These are phyloP conservation scores for Hippoglossus hippoglossus DNA, from an alignment of 2,797 vertebrate genomes.

Conservation along the genomic window DNA sequence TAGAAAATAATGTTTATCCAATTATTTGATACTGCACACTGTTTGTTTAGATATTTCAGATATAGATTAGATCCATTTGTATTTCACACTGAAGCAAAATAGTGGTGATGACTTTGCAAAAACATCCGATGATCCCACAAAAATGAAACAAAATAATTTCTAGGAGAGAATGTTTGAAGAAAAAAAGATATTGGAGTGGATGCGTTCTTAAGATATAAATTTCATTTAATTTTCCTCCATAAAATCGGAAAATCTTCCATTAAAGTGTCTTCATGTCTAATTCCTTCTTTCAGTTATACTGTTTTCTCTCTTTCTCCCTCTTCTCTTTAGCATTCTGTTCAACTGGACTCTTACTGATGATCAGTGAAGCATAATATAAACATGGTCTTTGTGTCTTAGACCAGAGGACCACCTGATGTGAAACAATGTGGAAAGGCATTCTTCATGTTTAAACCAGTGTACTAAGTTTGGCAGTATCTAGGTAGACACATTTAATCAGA, in stretches of 20 bases:
- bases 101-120: neutral
- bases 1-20: slow-evolving; percentile 4
- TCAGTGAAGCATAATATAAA: no score
- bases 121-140: slow-evolving; percentile 15
- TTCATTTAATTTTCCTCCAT: slow-evolving; percentile 5
- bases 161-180: slow-evolving; percentile 7
- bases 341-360: no score
- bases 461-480: neutral
- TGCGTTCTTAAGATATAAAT: slow-evolving; percentile 5
- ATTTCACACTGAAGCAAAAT: neutral
- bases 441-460: neutral
- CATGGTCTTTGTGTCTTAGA: neutral
- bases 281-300: slow-evolving; percentile 32
- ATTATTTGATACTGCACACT: slow-evolving; percentile 4
- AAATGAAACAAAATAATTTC: slow-evolving; percentile 28
- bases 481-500: neutral
- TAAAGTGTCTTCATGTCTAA: neutral
- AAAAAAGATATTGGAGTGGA: slow-evolving; percentile 38
- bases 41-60: no score
- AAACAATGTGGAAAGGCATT: slow-evolving; percentile 18
- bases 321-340: no score
- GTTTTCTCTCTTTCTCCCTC: neutral
- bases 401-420: neutral
- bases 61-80: slow-evolving; percentile 3
- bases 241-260: neutral